A percentile compares a stretch with the other conserved stretches of the same genome.
These are phyloP conservation scores for Salpingus planirostris DNA, from an alignment of 2,888 invertebrate species.

Conservation along the genomic window DNA sequence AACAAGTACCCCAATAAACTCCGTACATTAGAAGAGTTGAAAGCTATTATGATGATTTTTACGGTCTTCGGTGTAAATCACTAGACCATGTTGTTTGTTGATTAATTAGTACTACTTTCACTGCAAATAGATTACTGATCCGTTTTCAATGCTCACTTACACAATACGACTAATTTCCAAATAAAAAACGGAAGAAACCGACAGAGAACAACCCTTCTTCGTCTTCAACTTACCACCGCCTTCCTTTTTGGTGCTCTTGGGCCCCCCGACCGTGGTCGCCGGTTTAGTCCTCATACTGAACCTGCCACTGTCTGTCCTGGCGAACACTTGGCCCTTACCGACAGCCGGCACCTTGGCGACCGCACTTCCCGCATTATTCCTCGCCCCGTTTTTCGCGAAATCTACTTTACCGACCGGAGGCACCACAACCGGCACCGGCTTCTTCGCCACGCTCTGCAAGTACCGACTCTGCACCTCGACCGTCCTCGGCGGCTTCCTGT, in stretches of 20 bases:
- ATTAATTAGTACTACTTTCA: no score
- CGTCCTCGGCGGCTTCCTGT: constrained; percentile 33
- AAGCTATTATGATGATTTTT: no score
- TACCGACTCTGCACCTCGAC: constrained; percentile 39
- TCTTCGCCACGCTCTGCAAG: constrained; percentile 33
- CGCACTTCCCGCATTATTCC: constrained; percentile 17
- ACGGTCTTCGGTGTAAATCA: no score
- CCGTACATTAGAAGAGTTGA: no score
- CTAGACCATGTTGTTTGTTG: no score
- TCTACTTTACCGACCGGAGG: constrained; percentile 31
- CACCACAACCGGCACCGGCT: constrained; percentile 16
- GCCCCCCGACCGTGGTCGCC: constrained; percentile 32
- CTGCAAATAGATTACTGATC: no score
- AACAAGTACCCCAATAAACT: no score
- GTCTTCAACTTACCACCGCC: no score
- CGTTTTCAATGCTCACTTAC: no score
- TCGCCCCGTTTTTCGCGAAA: constrained; percentile 40
- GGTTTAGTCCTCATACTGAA: constrained; percentile 52
- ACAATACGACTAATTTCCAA: no score
- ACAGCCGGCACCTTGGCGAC: constrained; percentile 25
- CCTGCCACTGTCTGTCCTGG: constrained; percentile 54
- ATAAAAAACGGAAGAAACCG: no score
- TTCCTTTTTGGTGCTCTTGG: constrained; percentile 30
- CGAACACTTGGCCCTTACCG: constrained; percentile 39
- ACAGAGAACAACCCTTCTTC: no score